Percentiles rank a stretch among this genome's conserved stretches.
These are phyloP conservation scores for Rhodinocichla rosea DNA, from an alignment of 2,113 vertebrate species.

Conservation along the genomic window DNA sequence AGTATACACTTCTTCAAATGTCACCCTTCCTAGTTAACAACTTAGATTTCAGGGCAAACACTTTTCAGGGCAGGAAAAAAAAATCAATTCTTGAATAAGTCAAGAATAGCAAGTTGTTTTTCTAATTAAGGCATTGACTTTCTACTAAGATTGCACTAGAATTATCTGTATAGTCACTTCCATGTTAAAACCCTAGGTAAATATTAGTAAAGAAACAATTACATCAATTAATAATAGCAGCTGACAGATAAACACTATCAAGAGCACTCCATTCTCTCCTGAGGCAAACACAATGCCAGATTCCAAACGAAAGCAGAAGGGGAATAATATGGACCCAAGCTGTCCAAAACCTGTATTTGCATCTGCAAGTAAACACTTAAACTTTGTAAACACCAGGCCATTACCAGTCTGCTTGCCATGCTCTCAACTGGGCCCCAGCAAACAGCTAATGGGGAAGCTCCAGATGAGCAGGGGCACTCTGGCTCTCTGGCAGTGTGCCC, in stretches of 20 bases:
- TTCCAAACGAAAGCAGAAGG: neutral
- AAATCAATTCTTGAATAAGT: neutral
- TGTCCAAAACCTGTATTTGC: neutral
- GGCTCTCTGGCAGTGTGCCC: neutral
- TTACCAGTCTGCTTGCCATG: neutral
- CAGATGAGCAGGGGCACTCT: neutral
- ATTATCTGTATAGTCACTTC: conserved; percentile 19
- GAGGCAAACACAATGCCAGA: neutral
- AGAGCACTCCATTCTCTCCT: neutral
- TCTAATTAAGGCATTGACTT: conserved; percentile 37
- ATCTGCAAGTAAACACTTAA: neutral
- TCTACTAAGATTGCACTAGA: neutral
- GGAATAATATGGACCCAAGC: neutral
- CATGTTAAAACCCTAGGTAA: conserved; percentile 18
- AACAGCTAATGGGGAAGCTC: neutral
- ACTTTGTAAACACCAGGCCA: conserved; percentile 25
- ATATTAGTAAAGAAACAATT: conserved; percentile 41
- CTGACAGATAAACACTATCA: neutral
- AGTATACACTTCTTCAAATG: neutral
- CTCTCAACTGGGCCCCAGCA: neutral
- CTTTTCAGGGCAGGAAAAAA: neutral
- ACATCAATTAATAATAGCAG: neutral
- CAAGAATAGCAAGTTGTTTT: neutral
- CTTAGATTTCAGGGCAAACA: conserved; percentile 21
- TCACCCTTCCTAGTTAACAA: neutral